Percentiles rank a stretch among this genome's conserved stretches.
Evolutionary conservation across 2,797 vertebrate species (phyloP).

Genomic region (Limosa lapponica): DNA sequence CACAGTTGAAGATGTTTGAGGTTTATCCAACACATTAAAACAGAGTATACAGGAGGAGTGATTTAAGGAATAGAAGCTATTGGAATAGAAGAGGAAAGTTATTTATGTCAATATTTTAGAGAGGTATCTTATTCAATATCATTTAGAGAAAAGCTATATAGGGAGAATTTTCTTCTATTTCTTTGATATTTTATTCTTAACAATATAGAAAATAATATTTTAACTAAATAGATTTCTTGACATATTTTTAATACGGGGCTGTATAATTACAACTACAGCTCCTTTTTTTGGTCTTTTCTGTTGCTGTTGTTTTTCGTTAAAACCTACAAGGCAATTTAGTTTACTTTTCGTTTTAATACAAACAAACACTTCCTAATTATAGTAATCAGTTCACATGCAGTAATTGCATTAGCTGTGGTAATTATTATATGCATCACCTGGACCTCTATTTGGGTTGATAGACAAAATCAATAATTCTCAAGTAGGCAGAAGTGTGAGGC

Average conservation of each 20-base stretch:
- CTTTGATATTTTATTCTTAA: not conserved
- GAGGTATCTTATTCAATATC: not conserved
- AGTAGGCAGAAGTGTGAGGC: constrained; percentile 59
- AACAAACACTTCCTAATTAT: constrained; percentile 68
- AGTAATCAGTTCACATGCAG: constrained; percentile 70
- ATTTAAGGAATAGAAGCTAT: not conserved
- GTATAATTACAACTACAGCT: not conserved
- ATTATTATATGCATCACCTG: constrained; percentile 75
- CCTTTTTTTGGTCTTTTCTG: not conserved
- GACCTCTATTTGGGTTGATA: constrained; percentile 69
- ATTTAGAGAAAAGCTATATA: not conserved
- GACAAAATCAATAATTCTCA: constrained; percentile 75
- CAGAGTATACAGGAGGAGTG: not conserved
- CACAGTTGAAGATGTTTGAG: not conserved
- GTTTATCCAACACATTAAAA: not conserved
- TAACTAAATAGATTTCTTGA: not conserved
- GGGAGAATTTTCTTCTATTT: not conserved
- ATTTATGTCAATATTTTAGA: not conserved
- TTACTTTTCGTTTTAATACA: constrained; percentile 49
- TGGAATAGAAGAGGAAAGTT: not conserved
- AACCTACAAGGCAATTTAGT: constrained; percentile 39
- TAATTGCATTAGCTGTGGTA: constrained; percentile 73
- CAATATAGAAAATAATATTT: not conserved
- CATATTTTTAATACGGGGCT: not conserved
- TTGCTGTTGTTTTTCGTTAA: not conserved